Evolutionary conservation across 2,113 vertebrate species (phyloP), one percentile per base, ranked within the genome.

Genomic region (Eupsittula cactorum): DNA sequence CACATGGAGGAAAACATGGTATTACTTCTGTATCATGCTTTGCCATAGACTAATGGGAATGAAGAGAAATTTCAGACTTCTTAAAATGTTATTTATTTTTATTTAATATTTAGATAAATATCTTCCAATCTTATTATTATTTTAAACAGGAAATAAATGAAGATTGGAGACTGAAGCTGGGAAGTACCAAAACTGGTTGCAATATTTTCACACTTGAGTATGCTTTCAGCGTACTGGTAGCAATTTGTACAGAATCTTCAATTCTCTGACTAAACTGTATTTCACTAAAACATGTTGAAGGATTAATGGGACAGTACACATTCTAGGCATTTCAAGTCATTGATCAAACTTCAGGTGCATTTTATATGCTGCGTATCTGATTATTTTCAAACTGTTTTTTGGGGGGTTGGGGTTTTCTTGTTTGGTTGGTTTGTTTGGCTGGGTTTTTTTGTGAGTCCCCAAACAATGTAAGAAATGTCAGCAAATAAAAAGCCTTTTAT

Each of bases 191-290:
- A 64, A 90, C 21, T 46, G 41, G 77, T 85, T 94, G 79, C 49
- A 78, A 55, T 65, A 74, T 60, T 86, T 80, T 82, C 81, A 86
- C 85, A 89, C 75, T 76, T 95, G 44, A 93, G 53, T 28, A 68
- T 83, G 79, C 60, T 95, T 82, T 83, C 92, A 75, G 80, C 41
- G 79, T 94, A 97, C 91, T 86, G 74, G 78, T 74, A 96, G 68
- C 82, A 92, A 96, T 97, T 96, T 96, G 46, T 86, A 92, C 25
- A 69, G 87, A 91, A 96, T 96, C 94, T 93, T 93, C 87, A 80
- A 92, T 77, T 92, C 75, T 67, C 79, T 96, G 92, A 95, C 77
- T 95, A 90, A 93, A 65, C 44, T 39, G 4, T 69, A 35, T 50
- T 97, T 91, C 50, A 79, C 59, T 92, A 93, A 93, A 93, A 92